Evolutionary conservation across 2,888 invertebrate species (phyloP).

Genomic region (Agonopterix subpropinquella): DNA sequence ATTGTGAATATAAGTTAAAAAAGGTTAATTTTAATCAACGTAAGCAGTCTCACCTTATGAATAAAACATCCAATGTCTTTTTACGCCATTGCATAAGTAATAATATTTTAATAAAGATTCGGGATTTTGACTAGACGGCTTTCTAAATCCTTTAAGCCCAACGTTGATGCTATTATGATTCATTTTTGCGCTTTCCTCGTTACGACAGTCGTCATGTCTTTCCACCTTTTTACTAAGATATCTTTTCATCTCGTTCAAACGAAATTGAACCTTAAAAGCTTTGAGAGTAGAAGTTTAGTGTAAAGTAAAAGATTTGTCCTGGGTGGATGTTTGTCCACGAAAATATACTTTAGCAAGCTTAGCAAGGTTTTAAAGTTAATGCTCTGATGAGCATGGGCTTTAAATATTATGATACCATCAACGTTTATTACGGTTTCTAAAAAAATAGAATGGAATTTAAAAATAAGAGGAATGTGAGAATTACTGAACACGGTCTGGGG

Average conservation of each 20-base stretch:
- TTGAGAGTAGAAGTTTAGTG: background rate
- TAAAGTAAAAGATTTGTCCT: background rate
- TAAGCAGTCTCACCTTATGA: too few species aligned
- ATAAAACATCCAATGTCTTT: too few species aligned
- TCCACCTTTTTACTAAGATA: slow-evolving; percentile 10
- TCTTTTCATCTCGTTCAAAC: background rate
- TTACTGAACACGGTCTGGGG: too few species aligned
- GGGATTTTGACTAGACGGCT: background rate
- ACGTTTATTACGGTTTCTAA: background rate
- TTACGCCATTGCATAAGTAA: background rate
- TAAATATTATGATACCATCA: slow-evolving; percentile 1
- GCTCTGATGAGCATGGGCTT: slow-evolving; percentile 1
- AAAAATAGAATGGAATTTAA: background rate
- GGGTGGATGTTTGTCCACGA: slow-evolving; percentile 1
- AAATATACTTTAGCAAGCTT: slow-evolving; percentile 3
- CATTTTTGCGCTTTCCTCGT: slow-evolving; percentile 16
- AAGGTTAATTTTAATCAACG: too few species aligned
- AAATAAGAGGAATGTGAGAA: too few species aligned
- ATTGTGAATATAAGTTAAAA: too few species aligned
- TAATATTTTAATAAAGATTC: background rate
- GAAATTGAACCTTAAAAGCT: background rate
- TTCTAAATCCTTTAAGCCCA: slow-evolving; percentile 6
- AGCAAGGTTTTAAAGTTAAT: slow-evolving; percentile 4
- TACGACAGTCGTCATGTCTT: slow-evolving; percentile 15
- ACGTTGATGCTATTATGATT: slow-evolving; percentile 14